phyloP scores from a whole-genome alignment of 2,797 vertebrate species.

The Peromyscus melanophrys region DNA sequence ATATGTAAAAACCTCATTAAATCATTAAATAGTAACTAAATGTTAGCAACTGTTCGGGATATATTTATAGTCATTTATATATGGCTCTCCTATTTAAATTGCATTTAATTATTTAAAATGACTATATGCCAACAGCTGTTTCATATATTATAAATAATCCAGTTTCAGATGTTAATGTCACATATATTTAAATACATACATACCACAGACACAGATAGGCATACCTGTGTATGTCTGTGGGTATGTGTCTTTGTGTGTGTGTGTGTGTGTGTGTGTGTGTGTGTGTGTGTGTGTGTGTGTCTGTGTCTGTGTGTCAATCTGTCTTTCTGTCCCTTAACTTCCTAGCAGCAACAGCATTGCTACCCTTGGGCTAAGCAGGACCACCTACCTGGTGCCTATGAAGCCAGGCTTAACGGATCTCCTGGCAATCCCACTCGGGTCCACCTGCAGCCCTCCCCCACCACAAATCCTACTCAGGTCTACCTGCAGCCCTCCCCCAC shows the following conservation, averaged over 20 bases:
- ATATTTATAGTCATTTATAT: not conserved
- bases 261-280: not conserved
- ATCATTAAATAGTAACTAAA: not conserved
- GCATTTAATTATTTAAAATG: conserved; percentile 48
- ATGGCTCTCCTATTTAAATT: conserved; percentile 43
- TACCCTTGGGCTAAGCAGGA: not conserved
- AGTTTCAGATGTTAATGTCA: conserved; percentile 21
- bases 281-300: not conserved
- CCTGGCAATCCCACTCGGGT: not conserved
- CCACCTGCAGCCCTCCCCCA: not conserved
- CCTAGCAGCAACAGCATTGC: not conserved
- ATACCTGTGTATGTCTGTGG: not conserved
- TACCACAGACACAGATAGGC: not conserved
- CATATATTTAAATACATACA: conserved; percentile 38
- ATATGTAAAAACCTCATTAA: not conserved
- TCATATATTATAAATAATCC: conserved; percentile 14
- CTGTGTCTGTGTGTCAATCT: not conserved
- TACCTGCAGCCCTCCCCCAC: not conserved
- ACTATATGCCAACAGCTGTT: not conserved
- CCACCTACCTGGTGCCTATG: not conserved
- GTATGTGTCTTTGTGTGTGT: not conserved
- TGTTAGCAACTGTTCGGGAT: not conserved
- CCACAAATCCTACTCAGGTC: not conserved
- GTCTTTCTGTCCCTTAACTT: not conserved
- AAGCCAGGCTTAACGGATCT: not conserved